phyloP scores from a whole-genome alignment of 1,140 invertebrate species.

The Tetragonula clypearis region DNA sequence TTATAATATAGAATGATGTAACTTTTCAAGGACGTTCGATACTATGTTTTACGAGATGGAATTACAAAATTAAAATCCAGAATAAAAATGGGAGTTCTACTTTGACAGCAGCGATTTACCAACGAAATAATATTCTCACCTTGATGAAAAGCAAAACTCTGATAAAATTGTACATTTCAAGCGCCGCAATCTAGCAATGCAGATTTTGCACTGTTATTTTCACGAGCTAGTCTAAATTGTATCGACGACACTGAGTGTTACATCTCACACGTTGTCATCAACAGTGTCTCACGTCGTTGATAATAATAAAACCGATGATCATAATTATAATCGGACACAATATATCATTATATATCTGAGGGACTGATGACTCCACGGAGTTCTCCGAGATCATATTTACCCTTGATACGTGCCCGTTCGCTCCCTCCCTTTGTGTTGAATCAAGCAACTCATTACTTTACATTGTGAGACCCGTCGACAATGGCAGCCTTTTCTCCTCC shows the following conservation, averaged over 20 bases:
- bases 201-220: neutral
- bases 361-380: neutral
- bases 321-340: neutral
- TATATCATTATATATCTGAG: slow-evolving; percentile 26
- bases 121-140: neutral
- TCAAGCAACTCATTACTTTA: slow-evolving; percentile 59
- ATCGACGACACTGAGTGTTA: neutral
- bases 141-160: neutral
- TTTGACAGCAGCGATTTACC: neutral
- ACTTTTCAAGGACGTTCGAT: no score
- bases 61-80: neutral
- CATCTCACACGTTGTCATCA: neutral
- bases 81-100: no score
- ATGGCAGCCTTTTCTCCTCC: slow-evolving; percentile 43
- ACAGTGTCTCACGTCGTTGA: neutral
- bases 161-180: no score
- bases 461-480: slow-evolving; percentile 46
- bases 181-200: neutral
- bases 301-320: neutral
- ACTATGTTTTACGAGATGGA: neutral
- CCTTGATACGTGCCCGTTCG: neutral
- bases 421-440: slow-evolving; percentile 29
- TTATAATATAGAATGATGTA: neutral
- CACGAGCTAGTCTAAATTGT: neutral
- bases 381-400: slow-evolving; percentile 21